phyloP scores from a whole-genome alignment of 2,797 vertebrate genomes.

The Poecilia wingei region DNA sequence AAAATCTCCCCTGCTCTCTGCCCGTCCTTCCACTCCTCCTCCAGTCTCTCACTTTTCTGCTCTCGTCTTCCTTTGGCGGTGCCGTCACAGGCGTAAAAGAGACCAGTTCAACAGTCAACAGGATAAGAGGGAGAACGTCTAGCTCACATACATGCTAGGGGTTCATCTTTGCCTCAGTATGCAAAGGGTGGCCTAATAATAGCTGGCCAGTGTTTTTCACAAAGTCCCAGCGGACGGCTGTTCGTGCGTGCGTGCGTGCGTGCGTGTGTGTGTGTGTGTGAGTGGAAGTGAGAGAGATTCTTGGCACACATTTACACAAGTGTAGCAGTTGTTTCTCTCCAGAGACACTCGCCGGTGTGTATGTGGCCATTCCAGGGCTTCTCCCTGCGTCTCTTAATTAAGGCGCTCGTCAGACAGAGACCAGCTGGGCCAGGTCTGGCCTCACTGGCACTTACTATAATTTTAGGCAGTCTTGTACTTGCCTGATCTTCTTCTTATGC shows the following conservation, averaged over 20 bases:
- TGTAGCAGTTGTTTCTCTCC: conserved; percentile 69
- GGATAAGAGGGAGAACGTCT: conserved; percentile 44
- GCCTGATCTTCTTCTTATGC: conserved; percentile 8
- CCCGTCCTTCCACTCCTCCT: conserved; percentile 12
- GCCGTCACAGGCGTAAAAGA: not conserved
- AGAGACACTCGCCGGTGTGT: conserved; percentile 67
- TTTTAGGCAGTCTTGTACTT: conserved; percentile 52
- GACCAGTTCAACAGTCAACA: conserved; percentile 72
- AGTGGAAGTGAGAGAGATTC: conserved; percentile 28
- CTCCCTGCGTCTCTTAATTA: conserved; percentile 79
- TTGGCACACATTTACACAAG: conserved; percentile 68
- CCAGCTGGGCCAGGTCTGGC: conserved; percentile 77
- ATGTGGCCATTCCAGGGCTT: conserved; percentile 69
- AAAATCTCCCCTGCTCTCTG: conserved; percentile 53
- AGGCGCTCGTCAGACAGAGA: conserved; percentile 75
- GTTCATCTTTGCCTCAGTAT: conserved; percentile 64
- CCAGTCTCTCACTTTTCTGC: conserved; percentile 4
- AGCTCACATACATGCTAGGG: conserved; percentile 50
- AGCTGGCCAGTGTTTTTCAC: conserved; percentile 75
- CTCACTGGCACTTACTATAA: conserved; percentile 63
- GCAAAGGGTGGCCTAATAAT: conserved; percentile 81
- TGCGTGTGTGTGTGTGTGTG: not conserved
- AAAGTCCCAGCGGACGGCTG: conserved; percentile 68
- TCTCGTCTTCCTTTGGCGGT: conserved; percentile 16
- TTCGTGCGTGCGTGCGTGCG: conserved; percentile 21